Base-by-base conservation (phyloP, 2,113 vertebrate genomes). In the Lamprotornis superbus region DNA sequence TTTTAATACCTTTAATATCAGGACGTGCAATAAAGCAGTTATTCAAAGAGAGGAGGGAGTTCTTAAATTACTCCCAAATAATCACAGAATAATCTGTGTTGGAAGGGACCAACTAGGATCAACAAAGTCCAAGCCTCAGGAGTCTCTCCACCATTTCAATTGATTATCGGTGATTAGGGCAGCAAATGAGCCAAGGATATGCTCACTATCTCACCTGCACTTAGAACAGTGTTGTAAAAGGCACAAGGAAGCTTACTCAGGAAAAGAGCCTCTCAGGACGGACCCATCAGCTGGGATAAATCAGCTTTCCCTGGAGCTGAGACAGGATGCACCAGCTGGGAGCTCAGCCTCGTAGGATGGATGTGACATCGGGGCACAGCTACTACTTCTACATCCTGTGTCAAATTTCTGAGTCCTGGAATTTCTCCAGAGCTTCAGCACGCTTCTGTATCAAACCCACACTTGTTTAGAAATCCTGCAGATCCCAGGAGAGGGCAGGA, bases 341-440 rank as follows among this genome's bases (percentile, higher is more conserved):
- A 77, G 20, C 23, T 40, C 3, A 0, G 35, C 50, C 80, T 25
- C 9, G 2, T 7, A 24, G 40, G 27, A 60, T 1, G 24, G 49
- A 23, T 0, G 0, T 8, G 22, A 55, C 49, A 39, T 5, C 0
- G 1, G 47, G 39, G 17, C 53, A 92, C 44, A 49, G 2, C 44
- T 4, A 0, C 37, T 20, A 1, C 9, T 37, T 31, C 28, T 11
- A 5, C 12, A 15, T 12, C 31, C n/a, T 10, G 7, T 30, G 24
- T 50, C 44, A 35, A 15, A 59, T 21, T 30, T 12, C 61, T 3
- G 18, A 69, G 30, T 7, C 37, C n/a, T 31, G 37, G 68, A 69
- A 65, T 49, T 20, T 69, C 27, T 23, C 1, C 3, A 20, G 55
- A 35, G 35, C 47, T 83, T 53, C 52, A 44, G 39, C 21, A 3